Evolutionary conservation across 2,888 invertebrate genomes (phyloP).

Genomic region (Eueremaeus valkanovi): DNA sequence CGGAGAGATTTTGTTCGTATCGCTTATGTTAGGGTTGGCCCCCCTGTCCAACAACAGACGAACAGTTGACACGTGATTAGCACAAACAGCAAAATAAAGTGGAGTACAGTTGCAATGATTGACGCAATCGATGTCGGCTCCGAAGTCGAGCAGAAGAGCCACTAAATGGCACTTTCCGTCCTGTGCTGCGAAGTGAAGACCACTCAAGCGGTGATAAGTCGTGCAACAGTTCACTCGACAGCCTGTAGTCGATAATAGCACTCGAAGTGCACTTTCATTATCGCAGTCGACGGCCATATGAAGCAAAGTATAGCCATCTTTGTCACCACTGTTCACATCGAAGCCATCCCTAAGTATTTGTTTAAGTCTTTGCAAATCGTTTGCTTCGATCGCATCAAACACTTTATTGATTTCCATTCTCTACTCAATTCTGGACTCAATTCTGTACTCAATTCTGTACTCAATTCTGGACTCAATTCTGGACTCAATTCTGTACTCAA

Average conservation of each 20-base stretch:
- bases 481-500: too few relatives aligned
- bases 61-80: not conserved
- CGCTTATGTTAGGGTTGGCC: constrained; percentile 1
- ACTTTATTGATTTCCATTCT: constrained; percentile 6
- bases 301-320: not conserved
- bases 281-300: constrained; percentile 3
- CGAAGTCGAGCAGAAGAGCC: not conserved
- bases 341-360: not conserved
- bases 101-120: constrained; percentile 3
- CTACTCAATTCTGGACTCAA: too few relatives aligned
- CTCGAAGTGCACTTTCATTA: not conserved
- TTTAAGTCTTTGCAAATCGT: not conserved
- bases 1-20: not conserved
- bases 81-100: constrained; percentile 5
- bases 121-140: not conserved
- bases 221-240: not conserved
- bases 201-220: not conserved
- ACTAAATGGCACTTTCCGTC: not conserved
- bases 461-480: too few relatives aligned
- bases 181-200: constrained; percentile 1
- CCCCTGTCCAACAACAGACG: not conserved
- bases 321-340: not conserved
- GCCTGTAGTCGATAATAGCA: not conserved
- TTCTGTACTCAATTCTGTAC: too few relatives aligned
- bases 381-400: not conserved